Evolutionary conservation across 1,140 invertebrate genomes (phyloP).

Genomic region (Platorchestia sp.): DNA sequence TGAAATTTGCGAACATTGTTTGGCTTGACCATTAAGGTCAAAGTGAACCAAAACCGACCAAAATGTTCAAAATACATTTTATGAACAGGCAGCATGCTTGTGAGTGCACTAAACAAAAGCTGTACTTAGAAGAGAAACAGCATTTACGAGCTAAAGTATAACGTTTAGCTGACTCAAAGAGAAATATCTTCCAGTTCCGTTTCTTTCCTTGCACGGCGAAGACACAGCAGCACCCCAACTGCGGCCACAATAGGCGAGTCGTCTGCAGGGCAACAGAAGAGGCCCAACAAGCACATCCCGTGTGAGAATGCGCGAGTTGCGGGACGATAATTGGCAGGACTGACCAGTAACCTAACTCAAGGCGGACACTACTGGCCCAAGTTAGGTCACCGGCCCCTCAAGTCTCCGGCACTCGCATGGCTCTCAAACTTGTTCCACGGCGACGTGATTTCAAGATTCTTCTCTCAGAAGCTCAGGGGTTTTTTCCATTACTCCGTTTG

Average conservation of each 20-base stretch:
- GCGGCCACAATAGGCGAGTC: too few relatives aligned
- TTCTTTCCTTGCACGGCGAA: background rate
- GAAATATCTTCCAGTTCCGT: background rate
- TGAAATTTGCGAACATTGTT: background rate
- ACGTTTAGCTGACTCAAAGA: background rate
- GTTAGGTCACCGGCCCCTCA: background rate
- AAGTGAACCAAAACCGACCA: background rate
- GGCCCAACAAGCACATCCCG: background rate
- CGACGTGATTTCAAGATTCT: background rate
- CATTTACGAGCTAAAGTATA: background rate
- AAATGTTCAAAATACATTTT: background rate
- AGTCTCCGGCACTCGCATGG: background rate
- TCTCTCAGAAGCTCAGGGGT: background rate
- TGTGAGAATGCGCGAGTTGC: background rate
- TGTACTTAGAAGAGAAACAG: background rate
- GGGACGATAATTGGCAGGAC: background rate
- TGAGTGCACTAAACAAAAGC: background rate
- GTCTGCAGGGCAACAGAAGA: background rate
- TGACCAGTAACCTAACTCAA: slow-evolving; percentile 35
- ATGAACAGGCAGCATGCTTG: background rate
- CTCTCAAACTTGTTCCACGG: background rate
- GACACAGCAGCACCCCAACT: too few relatives aligned
- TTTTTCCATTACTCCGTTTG: background rate
- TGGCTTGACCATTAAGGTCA: background rate
- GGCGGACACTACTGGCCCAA: slow-evolving; percentile 13